Conservation (phyloP, 2,797 vertebrate genomes). For the Myiotriccus ornatus region DNA sequence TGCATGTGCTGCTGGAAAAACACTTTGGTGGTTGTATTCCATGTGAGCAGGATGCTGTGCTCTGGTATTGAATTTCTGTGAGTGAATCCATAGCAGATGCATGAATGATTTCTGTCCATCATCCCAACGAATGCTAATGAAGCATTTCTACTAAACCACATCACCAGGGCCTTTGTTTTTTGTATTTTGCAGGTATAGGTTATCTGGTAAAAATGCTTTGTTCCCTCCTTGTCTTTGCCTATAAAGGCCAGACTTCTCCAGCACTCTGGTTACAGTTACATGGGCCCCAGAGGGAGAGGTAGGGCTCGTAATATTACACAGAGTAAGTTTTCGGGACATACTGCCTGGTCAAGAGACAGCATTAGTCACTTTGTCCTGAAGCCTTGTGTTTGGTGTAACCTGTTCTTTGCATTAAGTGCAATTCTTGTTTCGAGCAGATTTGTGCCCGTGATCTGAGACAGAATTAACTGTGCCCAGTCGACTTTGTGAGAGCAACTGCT, state of each 20-base stretch:
- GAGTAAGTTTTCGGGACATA: background rate
- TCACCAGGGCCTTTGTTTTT: background rate
- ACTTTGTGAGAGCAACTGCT: background rate
- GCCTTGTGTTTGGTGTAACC: background rate
- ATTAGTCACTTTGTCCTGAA: background rate
- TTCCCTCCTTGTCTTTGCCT: background rate
- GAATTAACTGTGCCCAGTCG: background rate
- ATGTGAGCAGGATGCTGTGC: background rate
- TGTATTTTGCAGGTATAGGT: background rate
- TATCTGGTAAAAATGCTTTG: background rate
- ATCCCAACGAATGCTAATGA: fast-evolving
- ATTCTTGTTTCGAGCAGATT: background rate
- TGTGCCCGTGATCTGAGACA: background rate
- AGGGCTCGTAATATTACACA: background rate
- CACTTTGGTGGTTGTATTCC: background rate
- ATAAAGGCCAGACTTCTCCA: background rate
- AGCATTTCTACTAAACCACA: background rate
- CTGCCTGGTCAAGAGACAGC: background rate
- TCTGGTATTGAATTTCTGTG: background rate
- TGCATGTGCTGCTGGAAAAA: background rate
- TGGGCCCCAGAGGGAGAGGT: background rate
- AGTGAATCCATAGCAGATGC: background rate
- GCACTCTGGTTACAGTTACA: background rate
- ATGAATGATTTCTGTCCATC: background rate
- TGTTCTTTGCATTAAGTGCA: background rate